Conservation (phyloP, 2,888 invertebrate species). For the Pheosia tremula region DNA sequence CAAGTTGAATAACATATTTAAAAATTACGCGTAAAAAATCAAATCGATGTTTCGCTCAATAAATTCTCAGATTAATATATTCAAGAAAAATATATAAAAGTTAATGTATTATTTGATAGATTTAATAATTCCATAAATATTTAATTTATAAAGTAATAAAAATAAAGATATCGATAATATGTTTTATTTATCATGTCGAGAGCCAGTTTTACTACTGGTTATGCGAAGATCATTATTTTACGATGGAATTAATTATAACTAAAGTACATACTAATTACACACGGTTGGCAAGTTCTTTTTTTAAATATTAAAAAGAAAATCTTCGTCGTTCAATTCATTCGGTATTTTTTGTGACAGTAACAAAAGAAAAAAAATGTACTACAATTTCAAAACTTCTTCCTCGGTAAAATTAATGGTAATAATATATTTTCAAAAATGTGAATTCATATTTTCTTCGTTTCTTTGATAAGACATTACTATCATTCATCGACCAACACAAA, state of each 20-base stretch:
- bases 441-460: conserved; percentile 16
- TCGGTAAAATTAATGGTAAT: background rate
- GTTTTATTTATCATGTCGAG: conserved; percentile 31
- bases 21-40: conserved; percentile 20
- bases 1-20: conserved; percentile 23
- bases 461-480: conserved; percentile 17
- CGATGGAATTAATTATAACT: conserved; percentile 22
- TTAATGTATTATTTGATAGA: conserved; percentile 7
- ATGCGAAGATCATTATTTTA: conserved; percentile 23
- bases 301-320: no score
- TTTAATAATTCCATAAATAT: conserved; percentile 22
- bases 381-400: background rate
- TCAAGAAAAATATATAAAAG: conserved; percentile 7
- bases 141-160: conserved; percentile 31
- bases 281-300: background rate
- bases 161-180: conserved; percentile 27
- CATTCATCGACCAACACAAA: conserved; percentile 27
- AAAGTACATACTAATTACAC: conserved; percentile 9
- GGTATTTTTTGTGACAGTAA: background rate
- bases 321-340: no score
- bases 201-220: conserved; percentile 21
- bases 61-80: background rate
- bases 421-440: conserved; percentile 17
- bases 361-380: background rate
- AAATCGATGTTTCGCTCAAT: conserved; percentile 9